A percentile compares a stretch with the other conserved stretches of the same genome.
phyloP scores from a whole-genome alignment of 2,113 vertebrate species.

The Microcebus griseorufus region DNA sequence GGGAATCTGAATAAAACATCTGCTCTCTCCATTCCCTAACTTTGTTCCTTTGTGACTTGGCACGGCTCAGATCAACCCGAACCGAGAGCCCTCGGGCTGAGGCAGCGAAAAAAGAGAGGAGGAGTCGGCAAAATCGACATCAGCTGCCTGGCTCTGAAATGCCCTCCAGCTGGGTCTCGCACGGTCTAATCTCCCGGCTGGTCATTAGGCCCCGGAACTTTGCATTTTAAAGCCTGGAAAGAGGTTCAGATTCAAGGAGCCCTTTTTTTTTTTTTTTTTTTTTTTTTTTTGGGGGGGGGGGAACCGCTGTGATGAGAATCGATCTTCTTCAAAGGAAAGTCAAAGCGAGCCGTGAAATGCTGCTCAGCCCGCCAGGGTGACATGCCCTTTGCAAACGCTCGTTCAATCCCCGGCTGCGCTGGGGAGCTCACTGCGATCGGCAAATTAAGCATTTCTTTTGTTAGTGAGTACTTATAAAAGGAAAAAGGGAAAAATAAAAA shows the following conservation, averaged over 20 bases:
- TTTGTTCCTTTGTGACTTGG: slow-evolving; percentile 11
- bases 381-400: fast-evolving
- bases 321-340: not conserved
- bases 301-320: not conserved
- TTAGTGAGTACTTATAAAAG: not conserved
- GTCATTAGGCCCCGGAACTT: not conserved
- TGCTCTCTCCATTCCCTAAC: not conserved
- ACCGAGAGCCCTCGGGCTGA: not conserved
- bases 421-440: not conserved
- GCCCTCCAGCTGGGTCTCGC: not conserved
- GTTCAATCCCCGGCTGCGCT: not conserved
- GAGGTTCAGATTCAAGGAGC: not conserved
- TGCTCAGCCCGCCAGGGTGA: fast-evolving
- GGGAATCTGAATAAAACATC: not conserved
- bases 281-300: no score
- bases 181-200: not conserved
- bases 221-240: slow-evolving; percentile 23
- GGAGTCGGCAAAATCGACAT: not conserved
- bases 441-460: not conserved
- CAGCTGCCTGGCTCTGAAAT: not conserved
- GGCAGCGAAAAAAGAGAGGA: not conserved
- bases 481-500: not conserved
- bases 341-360: not conserved
- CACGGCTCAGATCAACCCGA: not conserved
- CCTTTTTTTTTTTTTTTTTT: not conserved